Conservation (phyloP, 1,140 invertebrate species). For the Lepidurus arcticus region DNA sequence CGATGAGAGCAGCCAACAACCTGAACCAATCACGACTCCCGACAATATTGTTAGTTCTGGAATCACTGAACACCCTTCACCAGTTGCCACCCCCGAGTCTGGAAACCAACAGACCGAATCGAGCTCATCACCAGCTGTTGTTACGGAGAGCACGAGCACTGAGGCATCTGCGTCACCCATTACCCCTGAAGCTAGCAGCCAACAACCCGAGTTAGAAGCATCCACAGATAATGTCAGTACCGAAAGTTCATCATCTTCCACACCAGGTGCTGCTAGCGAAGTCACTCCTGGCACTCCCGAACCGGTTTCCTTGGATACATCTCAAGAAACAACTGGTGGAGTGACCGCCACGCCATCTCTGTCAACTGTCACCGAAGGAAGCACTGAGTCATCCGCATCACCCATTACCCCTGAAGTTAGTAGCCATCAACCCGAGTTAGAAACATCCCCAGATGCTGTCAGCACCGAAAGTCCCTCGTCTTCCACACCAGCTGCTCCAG, state of each 20-base stretch:
- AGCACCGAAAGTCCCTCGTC: background rate
- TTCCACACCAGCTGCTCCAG: background rate
- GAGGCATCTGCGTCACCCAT: background rate
- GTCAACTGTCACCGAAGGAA: slow-evolving; percentile 32
- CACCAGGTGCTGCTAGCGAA: background rate
- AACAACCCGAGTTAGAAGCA: too few species aligned
- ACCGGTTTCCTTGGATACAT: background rate
- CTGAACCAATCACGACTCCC: slow-evolving; percentile 38
- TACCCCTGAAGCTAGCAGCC: too few species aligned
- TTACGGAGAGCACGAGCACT: background rate
- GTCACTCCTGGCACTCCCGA: slow-evolving; percentile 16
- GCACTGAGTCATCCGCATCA: background rate
- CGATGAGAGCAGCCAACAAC: background rate
- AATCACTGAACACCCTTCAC: background rate
- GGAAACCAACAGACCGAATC: background rate
- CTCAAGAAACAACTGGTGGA: slow-evolving; percentile 36
- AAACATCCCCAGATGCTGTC: background rate
- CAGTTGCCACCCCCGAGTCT: background rate
- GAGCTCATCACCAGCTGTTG: too few species aligned
- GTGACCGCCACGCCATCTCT: slow-evolving; percentile 25
- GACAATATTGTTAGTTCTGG: background rate
- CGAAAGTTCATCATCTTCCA: background rate
- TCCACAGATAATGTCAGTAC: background rate
- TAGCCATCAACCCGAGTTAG: too few species aligned
- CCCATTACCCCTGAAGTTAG: too few species aligned